phyloP scores from a whole-genome alignment of 2,113 vertebrate species.

The Tyto alba region DNA sequence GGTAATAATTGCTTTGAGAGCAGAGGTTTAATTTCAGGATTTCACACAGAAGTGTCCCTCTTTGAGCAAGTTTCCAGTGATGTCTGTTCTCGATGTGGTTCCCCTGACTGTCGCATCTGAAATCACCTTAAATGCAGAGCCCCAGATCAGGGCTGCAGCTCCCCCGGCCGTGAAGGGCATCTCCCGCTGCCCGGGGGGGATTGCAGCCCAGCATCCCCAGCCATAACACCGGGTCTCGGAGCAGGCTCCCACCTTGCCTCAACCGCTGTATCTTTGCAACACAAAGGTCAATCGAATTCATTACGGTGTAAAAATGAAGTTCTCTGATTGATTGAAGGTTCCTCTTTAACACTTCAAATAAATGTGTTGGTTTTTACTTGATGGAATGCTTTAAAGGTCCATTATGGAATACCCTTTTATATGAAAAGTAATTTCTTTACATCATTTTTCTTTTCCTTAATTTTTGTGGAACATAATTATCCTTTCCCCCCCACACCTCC shows the following conservation, averaged over 20 bases:
- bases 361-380: conserved; percentile 63
- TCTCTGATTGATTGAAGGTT: conserved; percentile 59
- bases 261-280: not conserved
- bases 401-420: conserved; percentile 30
- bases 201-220: not conserved
- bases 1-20: conserved; percentile 59
- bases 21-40: not conserved
- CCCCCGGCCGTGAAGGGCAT: not conserved
- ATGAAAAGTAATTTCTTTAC: conserved; percentile 20
- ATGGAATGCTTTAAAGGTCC: conserved; percentile 53
- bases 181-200: not conserved
- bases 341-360: conserved; percentile 54
- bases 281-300: conserved; percentile 53
- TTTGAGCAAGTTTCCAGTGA: not conserved
- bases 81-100: rapidly evolving
- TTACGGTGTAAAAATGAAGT: conserved; percentile 50
- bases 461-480: conserved; percentile 49
- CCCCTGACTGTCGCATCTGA: not conserved
- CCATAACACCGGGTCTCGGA: not conserved
- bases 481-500: not conserved
- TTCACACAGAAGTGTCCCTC: not conserved
- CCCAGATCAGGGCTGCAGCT: not conserved
- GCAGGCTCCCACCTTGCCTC: not conserved
- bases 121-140: not conserved
- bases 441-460: conserved; percentile 56